Evolutionary conservation across 1,140 invertebrate genomes (phyloP).

Genomic region (Drosophila jambulina): DNA sequence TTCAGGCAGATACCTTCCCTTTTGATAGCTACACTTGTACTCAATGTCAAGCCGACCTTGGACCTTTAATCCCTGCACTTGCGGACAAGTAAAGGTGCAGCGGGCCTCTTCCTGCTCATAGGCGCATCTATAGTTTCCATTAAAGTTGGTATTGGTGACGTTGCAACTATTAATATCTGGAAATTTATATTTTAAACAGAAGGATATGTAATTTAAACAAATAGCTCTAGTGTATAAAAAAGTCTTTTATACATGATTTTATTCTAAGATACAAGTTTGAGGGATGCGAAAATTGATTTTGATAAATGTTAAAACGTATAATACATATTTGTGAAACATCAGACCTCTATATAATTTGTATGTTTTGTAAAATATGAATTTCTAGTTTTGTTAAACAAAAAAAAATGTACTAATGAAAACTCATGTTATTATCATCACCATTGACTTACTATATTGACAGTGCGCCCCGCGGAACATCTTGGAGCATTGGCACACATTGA

Average conservation of each 20-base stretch:
- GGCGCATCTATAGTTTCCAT: conserved; percentile 90
- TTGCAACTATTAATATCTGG: conserved; percentile 66
- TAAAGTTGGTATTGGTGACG: conserved; percentile 86
- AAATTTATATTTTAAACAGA: not conserved
- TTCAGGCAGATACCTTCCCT: conserved; percentile 89
- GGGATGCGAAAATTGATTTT: too few relatives aligned
- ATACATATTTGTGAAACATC: too few relatives aligned
- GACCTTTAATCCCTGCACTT: conserved; percentile 86
- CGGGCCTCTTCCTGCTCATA: conserved; percentile 87
- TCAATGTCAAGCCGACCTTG: conserved; percentile 76
- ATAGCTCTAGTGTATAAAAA: too few relatives aligned
- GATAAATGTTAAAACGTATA: too few relatives aligned
- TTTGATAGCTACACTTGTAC: conserved; percentile 90
- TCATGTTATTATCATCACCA: not conserved
- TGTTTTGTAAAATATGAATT: too few relatives aligned
- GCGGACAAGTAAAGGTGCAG: conserved; percentile 89
- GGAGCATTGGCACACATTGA: conserved; percentile 91
- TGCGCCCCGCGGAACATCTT: conserved; percentile 89
- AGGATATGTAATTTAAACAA: not conserved
- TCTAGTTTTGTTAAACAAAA: not conserved
- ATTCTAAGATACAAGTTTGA: too few relatives aligned
- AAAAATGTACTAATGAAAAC: not conserved
- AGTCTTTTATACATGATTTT: not conserved
- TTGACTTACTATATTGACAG: conserved; percentile 91
- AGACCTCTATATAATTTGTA: too few relatives aligned